Percentiles rank a stretch among this genome's conserved stretches.
These are phyloP conservation scores for Circaetus cinerascens DNA, from an alignment of 2,113 vertebrate genomes.

Conservation along the genomic window DNA sequence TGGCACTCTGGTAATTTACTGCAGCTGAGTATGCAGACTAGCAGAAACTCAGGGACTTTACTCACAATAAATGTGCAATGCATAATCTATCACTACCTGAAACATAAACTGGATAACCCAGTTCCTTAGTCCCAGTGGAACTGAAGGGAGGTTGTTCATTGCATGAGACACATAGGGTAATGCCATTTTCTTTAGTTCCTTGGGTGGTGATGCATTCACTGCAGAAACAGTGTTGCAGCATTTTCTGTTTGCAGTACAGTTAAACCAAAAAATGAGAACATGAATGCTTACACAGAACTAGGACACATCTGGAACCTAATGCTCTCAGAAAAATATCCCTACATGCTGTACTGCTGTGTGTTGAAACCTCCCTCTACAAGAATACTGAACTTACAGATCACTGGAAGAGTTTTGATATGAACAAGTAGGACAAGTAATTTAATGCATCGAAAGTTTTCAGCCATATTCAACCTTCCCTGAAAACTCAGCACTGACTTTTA, in stretches of 20 bases:
- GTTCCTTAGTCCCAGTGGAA: neutral
- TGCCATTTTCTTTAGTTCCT: neutral
- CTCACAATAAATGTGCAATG: slow-evolving; percentile 29
- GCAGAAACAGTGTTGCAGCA: neutral
- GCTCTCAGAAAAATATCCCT: neutral
- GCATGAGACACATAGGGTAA: neutral
- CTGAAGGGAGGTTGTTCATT: neutral
- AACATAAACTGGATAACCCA: slow-evolving; percentile 33
- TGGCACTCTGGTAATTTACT: slow-evolving; percentile 34
- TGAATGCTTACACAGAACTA: neutral
- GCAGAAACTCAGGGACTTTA: neutral
- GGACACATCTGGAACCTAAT: neutral
- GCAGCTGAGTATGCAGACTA: slow-evolving; percentile 18
- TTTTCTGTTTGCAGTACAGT: neutral
- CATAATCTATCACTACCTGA: slow-evolving; percentile 24
- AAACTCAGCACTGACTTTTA: neutral
- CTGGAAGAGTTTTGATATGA: neutral
- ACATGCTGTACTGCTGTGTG: neutral
- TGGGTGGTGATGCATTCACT: neutral
- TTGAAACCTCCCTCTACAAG: neutral
- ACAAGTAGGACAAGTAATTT: neutral
- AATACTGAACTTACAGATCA: neutral
- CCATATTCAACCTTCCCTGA: neutral
- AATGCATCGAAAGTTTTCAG: neutral
- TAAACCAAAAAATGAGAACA: neutral